phyloP scores from a whole-genome alignment of 1,140 invertebrate species.

The Drosophila lini region DNA sequence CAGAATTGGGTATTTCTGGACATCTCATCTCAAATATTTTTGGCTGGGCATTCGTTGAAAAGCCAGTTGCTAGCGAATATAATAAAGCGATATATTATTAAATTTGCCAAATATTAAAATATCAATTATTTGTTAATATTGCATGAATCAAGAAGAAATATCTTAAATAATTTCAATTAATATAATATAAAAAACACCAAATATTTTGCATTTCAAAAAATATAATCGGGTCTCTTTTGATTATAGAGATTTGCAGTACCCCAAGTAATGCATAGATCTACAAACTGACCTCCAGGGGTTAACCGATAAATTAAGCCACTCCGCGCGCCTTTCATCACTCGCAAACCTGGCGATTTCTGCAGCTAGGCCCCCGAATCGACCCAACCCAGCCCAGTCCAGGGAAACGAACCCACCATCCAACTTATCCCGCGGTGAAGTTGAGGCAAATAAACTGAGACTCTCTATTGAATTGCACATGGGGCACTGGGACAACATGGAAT shows the following conservation, averaged over 20 bases:
- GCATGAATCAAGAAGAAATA: no score
- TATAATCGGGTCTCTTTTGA: background rate
- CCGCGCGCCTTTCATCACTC: conserved; percentile 10
- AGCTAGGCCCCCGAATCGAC: background rate
- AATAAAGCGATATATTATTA: no score
- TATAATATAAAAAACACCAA: background rate
- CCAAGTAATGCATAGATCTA: background rate
- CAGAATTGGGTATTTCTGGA: background rate
- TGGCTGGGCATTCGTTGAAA: no score
- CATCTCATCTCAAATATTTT: background rate
- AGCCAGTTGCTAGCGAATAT: background rate
- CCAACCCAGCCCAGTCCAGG: conserved; percentile 10
- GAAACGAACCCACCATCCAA: conserved; percentile 13
- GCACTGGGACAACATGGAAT: conserved; percentile 72
- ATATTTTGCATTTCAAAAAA: background rate
- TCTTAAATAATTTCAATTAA: background rate
- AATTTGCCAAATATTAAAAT: no score
- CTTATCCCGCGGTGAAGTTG: conserved; percentile 11
- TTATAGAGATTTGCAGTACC: background rate
- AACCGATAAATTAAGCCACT: conserved; percentile 14
- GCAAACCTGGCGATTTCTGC: conserved; percentile 4
- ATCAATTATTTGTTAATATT: no score
- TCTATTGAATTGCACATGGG: conserved; percentile 57
- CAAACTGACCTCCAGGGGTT: background rate
- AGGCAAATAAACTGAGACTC: conserved; percentile 19